phyloP scores from a whole-genome alignment of 2,113 vertebrate species.

The Monarcha castaneiventris region DNA sequence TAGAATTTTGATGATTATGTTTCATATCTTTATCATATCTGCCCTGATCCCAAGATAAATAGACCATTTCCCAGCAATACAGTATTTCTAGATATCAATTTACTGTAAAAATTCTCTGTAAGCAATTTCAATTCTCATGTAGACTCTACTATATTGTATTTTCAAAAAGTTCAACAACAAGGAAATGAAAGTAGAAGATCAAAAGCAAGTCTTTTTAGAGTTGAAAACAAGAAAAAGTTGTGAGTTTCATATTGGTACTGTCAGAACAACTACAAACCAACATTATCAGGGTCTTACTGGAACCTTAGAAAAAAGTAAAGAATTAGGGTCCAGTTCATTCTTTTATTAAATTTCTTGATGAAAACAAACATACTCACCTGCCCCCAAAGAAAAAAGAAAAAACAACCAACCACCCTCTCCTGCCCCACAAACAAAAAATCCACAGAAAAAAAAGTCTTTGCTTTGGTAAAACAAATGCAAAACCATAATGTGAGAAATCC shows the following conservation, averaged over 20 bases:
- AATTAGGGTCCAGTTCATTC: background rate
- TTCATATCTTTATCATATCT: slow-evolving; percentile 50
- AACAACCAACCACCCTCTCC: accelerated
- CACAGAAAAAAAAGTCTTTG: background rate
- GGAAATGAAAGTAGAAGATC: slow-evolving; percentile 36
- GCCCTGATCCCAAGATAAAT: slow-evolving; percentile 22
- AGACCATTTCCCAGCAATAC: slow-evolving; percentile 11
- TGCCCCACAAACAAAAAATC: background rate
- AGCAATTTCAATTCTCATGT: slow-evolving; percentile 34
- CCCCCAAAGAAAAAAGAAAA: background rate
- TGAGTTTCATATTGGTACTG: background rate
- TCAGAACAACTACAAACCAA: background rate
- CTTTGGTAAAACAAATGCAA: background rate
- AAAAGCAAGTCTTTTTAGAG: background rate
- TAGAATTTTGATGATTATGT: slow-evolving; percentile 9
- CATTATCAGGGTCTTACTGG: background rate
- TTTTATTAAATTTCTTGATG: background rate
- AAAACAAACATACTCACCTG: background rate
- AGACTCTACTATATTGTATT: slow-evolving; percentile 21
- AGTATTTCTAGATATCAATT: slow-evolving; percentile 29
- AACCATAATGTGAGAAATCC: background rate
- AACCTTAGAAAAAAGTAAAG: background rate
- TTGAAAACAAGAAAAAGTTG: background rate
- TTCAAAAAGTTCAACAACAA: slow-evolving; percentile 19
- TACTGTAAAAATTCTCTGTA: slow-evolving; percentile 46